Conservation (phyloP, 2,888 invertebrate species). For the Lumbricus terrestris region DNA sequence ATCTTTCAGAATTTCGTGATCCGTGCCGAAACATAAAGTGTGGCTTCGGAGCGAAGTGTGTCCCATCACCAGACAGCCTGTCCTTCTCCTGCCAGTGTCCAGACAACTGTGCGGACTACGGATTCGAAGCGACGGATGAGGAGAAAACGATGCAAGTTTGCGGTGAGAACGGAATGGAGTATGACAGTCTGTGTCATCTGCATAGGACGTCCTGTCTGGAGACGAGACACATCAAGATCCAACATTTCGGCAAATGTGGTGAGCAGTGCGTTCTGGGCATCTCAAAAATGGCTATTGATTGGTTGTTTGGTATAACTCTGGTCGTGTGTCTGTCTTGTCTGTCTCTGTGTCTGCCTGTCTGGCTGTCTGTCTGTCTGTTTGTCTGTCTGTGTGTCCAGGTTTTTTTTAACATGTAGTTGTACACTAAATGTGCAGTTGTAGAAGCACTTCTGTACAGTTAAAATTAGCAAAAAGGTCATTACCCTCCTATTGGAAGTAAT, state of each 20-base stretch:
- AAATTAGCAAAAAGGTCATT: too few relatives aligned
- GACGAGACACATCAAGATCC: conserved; percentile 58
- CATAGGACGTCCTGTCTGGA: conserved; percentile 56
- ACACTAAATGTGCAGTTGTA: too few relatives aligned
- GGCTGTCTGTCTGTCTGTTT: background rate
- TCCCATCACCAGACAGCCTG: conserved; percentile 68
- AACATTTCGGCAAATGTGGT: conserved; percentile 63
- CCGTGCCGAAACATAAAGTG: conserved; percentile 73
- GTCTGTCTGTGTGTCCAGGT: background rate
- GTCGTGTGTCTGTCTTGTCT: background rate
- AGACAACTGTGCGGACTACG: conserved; percentile 68
- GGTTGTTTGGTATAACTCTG: background rate
- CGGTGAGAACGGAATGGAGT: conserved; percentile 64
- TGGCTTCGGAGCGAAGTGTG: conserved; percentile 72
- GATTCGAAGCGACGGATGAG: conserved; percentile 77
- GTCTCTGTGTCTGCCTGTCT: background rate
- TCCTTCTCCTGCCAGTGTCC: conserved; percentile 77
- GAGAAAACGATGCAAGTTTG: conserved; percentile 77
- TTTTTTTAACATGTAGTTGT: too few relatives aligned
- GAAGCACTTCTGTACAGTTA: too few relatives aligned
- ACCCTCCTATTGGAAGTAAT: too few relatives aligned
- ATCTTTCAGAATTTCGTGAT: conserved; percentile 60
- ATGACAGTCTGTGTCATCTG: conserved; percentile 59
- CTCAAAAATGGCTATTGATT: background rate
- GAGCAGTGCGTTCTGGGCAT: conserved; percentile 27